Evolutionary conservation across 92 coral and sea anemone genomes (phyloP), one percentile per base, ranked within the genome.

Genomic region (Umimayanthus chanpuru): DNA sequence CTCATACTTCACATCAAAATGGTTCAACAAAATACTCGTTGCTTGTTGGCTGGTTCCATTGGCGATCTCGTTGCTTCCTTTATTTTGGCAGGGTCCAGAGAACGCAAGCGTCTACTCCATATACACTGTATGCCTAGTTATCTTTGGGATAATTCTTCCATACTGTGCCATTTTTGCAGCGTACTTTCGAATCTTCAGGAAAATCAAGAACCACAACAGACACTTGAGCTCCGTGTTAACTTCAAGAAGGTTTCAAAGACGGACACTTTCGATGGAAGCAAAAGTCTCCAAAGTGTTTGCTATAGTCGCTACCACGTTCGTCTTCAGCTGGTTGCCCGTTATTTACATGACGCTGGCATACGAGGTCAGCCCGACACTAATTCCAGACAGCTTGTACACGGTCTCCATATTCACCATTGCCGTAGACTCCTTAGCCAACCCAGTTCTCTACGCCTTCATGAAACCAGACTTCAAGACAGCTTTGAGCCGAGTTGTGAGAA

Each of bases 241-340:
- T 15, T 68, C 74, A 39, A 70, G 77, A 47, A 70, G 14, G 40
- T 71, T 83, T 43, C 87, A 72, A 70, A 83, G 78, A 38, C 43
- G 87, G 10, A n/a, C 87, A 26, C 43, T 83, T 9, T 70, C 87
- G 36, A 70, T 83, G 43, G 87, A 83, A 26, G 87, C 87, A 20
- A 83, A 83, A 83, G 87, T 83, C 56, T 83, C 78, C 78, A 83
- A 83, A 68, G 87, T 83, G 26, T 83, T 41, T 83, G 87, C 77
- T 6, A 70, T 83, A 14, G 87, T 83, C 9, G 87, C 87, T 2
- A 30, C 26, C n/a, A 44, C 41, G 16, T 83, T 83, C 25, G 87
- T 83, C 9, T 70, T 83, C 26, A 83, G 87, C 23, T 83, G 87
- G 87, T 14, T 83, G 30, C 87, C 87, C 10, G 87, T 83, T 5